A percentile compares a stretch with the other conserved stretches of the same genome.
These are phyloP conservation scores for Oreochromis mossambicus DNA, from an alignment of 2,797 vertebrate species.

Conservation along the genomic window DNA sequence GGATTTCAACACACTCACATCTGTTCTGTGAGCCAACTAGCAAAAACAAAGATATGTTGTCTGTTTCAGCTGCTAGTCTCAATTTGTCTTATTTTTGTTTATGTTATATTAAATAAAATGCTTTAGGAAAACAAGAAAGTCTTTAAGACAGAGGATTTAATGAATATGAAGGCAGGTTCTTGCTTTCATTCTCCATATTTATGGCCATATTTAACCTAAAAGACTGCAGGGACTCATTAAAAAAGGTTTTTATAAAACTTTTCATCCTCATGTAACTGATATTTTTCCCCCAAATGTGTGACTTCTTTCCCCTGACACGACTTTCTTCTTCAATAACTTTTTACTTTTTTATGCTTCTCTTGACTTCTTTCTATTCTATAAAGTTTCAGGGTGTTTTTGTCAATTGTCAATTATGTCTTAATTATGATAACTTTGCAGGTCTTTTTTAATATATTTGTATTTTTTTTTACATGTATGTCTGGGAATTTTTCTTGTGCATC, in stretches of 20 bases:
- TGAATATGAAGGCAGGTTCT: background rate
- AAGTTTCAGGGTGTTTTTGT: background rate
- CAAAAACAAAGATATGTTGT: background rate
- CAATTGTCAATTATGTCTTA: background rate
- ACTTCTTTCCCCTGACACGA: background rate
- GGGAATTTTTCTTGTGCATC: background rate
- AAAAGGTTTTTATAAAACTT: background rate
- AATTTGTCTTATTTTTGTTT: background rate
- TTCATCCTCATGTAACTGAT: background rate
- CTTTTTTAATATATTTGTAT: background rate
- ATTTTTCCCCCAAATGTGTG: accelerated
- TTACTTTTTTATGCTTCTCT: background rate
- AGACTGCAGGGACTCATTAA: background rate
- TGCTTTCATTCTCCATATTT: background rate
- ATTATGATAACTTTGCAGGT: background rate
- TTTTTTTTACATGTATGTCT: background rate
- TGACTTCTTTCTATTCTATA: background rate
- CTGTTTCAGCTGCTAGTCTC: background rate
- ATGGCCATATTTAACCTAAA: background rate
- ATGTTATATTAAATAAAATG: background rate
- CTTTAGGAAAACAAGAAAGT: background rate
- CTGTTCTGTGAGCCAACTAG: background rate
- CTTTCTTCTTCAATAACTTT: background rate
- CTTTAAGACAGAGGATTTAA: background rate
- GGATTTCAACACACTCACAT: background rate